These are phyloP conservation scores for Oligia fasciuncula DNA, from an alignment of 2,888 invertebrate genomes.

Conservation along the genomic window DNA sequence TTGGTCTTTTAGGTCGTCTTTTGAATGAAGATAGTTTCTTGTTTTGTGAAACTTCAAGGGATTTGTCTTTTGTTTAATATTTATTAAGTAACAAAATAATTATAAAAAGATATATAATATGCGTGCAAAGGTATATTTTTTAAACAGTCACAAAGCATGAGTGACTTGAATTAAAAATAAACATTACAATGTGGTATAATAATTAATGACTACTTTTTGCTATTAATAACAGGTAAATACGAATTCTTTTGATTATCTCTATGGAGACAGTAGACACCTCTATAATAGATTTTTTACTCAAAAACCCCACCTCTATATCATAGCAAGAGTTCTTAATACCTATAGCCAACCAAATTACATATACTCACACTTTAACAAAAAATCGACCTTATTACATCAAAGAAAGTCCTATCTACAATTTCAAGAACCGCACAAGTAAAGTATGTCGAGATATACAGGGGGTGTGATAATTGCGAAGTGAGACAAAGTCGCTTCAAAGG, in stretches of 20 bases:
- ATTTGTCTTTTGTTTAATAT: neutral
- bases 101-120: neutral
- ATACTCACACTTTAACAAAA: constrained; percentile 9
- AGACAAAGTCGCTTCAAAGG: constrained; percentile 89
- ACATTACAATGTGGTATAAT: neutral
- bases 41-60: constrained; percentile 4
- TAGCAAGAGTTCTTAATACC: constrained; percentile 75
- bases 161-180: neutral
- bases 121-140: neutral
- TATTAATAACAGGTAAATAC: constrained; percentile 6
- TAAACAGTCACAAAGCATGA: neutral
- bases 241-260: constrained; percentile 49
- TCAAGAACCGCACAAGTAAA: constrained; percentile 62
- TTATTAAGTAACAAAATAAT: neutral
- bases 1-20: constrained; percentile 7
- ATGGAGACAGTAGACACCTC: constrained; percentile 12
- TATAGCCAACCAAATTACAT: constrained; percentile 54
- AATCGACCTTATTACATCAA: constrained; percentile 50
- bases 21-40: constrained; percentile 20
- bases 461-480: constrained; percentile 88
- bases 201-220: neutral
- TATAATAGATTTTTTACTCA: constrained; percentile 52
- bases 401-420: constrained; percentile 46
- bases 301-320: constrained; percentile 60
- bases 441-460: constrained; percentile 80